phyloP scores from a whole-genome alignment of 2,888 invertebrate genomes.

The Erebia aethiops region DNA sequence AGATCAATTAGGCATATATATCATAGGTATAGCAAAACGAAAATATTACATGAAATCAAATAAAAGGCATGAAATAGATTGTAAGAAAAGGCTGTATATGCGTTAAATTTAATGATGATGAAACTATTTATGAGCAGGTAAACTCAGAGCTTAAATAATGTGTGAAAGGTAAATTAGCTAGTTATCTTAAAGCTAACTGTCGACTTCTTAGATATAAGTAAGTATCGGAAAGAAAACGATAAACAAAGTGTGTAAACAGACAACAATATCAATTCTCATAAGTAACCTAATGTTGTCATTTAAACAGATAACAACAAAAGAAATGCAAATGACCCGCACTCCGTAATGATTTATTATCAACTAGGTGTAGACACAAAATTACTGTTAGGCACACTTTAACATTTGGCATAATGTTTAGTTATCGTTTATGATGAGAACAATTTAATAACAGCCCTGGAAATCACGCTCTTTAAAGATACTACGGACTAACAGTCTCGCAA shows the following conservation, averaged over 20 bases:
- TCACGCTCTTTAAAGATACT: constrained; percentile 30
- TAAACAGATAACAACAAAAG: neutral
- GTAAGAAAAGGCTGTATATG: too few relatives aligned
- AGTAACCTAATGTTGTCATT: neutral
- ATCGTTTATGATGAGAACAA: constrained; percentile 41
- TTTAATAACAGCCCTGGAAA: constrained; percentile 40
- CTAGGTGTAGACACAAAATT: constrained; percentile 9
- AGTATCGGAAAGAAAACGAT: neutral
- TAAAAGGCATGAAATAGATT: too few relatives aligned
- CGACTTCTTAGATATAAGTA: too few relatives aligned
- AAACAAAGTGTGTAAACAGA: neutral
- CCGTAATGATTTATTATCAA: constrained; percentile 11
- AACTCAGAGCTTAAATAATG: too few relatives aligned
- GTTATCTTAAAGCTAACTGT: too few relatives aligned
- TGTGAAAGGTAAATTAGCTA: too few relatives aligned
- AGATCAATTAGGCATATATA: too few relatives aligned
- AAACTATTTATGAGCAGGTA: too few relatives aligned
- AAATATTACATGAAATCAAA: too few relatives aligned
- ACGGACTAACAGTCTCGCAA: constrained; percentile 24
- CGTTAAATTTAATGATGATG: too few relatives aligned
- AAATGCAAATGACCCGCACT: constrained; percentile 13
- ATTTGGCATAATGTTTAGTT: constrained; percentile 41
- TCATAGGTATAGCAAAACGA: too few relatives aligned
- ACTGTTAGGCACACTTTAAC: constrained; percentile 11
- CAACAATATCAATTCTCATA: neutral